Conservation (phyloP, 2,113 vertebrate genomes). For the Eulacestoma nigropectus region DNA sequence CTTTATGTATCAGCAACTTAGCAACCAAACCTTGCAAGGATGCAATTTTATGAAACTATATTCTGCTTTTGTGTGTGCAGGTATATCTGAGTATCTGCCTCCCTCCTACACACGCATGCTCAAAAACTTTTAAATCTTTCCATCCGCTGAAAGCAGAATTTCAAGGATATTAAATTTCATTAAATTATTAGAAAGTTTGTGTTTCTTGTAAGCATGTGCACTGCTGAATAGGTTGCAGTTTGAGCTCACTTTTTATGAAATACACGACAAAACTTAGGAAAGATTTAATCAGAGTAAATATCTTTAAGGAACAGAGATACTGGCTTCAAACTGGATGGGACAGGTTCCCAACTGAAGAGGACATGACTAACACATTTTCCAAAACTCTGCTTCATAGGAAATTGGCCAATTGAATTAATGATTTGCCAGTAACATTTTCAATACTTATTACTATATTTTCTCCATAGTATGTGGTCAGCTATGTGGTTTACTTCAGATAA, state of each 20-base stretch:
- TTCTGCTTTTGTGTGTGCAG: not conserved
- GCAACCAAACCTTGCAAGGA: not conserved
- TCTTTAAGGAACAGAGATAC: not conserved
- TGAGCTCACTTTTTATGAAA: not conserved
- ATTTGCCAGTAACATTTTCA: not conserved
- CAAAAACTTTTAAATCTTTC: not conserved
- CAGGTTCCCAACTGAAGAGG: not conserved
- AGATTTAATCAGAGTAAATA: not conserved
- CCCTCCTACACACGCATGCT: accelerated
- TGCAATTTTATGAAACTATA: not conserved
- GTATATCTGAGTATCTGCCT: not conserved
- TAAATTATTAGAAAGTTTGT: not conserved
- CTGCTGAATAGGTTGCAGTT: not conserved
- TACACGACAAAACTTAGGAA: not conserved
- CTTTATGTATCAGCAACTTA: not conserved
- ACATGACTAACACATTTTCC: not conserved
- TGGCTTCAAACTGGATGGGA: not conserved
- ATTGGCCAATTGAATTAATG: not conserved
- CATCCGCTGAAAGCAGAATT: not conserved
- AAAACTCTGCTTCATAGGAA: not conserved
- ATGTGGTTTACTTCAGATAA: not conserved
- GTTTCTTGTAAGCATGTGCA: not conserved
- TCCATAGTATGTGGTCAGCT: not conserved
- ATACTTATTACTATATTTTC: not conserved
- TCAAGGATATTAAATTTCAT: not conserved